phyloP scores from a whole-genome alignment of 2,888 invertebrate species.

The Corythucha ciliata region DNA sequence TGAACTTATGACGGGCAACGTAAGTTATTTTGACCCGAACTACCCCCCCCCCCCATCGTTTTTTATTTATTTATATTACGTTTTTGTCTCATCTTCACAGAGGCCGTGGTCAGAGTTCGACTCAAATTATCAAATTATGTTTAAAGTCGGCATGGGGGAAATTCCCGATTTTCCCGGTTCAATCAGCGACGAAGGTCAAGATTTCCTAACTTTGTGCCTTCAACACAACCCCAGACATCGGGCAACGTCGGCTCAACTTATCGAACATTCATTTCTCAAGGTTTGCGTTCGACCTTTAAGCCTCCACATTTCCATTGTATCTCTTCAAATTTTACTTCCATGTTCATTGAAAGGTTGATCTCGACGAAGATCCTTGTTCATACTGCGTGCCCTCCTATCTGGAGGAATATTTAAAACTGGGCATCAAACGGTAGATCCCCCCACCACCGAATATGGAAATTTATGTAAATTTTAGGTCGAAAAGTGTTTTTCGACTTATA shows the following conservation, averaged over 20 bases:
- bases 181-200: constrained; percentile 71
- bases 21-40: constrained; percentile 39
- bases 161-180: constrained; percentile 60
- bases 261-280: constrained; percentile 62
- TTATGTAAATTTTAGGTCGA: too few relatives aligned
- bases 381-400: constrained; percentile 33
- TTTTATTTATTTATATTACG: not conserved
- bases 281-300: constrained; percentile 35
- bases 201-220: constrained; percentile 69
- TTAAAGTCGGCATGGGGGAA: constrained; percentile 85
- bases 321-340: not conserved
- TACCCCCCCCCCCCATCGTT: not conserved
- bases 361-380: constrained; percentile 32
- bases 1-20: constrained; percentile 91
- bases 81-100: constrained; percentile 42
- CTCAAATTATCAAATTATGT: constrained; percentile 72
- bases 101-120: constrained; percentile 88
- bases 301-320: not conserved
- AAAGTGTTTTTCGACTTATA: too few relatives aligned
- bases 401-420: constrained; percentile 35
- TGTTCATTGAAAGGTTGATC: constrained; percentile 29
- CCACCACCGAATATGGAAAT: too few relatives aligned
- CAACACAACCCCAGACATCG: constrained; percentile 70
- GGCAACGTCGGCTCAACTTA: constrained; percentile 58
- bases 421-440: constrained; percentile 35